Conservation (phyloP, 2,797 vertebrate genomes). For the Serranus cabrilla region DNA sequence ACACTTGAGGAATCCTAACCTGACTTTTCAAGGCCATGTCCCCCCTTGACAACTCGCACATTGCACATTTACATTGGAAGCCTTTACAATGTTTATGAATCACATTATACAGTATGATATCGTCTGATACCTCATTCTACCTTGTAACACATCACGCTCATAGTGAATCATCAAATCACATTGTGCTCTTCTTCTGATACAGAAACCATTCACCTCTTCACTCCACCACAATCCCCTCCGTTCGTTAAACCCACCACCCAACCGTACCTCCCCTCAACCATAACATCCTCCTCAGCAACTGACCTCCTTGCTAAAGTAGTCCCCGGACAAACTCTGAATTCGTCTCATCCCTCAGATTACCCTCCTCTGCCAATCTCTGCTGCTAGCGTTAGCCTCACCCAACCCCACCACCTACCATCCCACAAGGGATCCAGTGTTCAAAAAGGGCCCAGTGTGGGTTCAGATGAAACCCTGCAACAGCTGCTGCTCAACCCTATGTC, state of each 20-base stretch:
- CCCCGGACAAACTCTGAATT: conserved; percentile 19
- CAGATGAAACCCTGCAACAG: conserved; percentile 31
- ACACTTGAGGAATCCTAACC: no score
- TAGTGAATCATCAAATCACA: background rate
- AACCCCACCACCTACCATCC: conserved; percentile 23
- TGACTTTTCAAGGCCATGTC: no score
- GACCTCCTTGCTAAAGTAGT: background rate
- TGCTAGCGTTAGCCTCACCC: conserved; percentile 40
- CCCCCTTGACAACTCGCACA: no score
- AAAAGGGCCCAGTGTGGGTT: conserved; percentile 25
- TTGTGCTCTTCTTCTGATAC: background rate
- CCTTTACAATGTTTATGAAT: no score
- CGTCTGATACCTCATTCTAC: background rate
- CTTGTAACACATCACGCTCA: background rate
- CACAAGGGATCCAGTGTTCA: conserved; percentile 13
- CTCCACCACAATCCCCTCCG: conserved; percentile 8
- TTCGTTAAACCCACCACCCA: conserved; percentile 11
- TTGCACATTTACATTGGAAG: no score
- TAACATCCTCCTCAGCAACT: background rate
- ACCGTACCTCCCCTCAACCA: background rate
- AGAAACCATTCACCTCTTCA: conserved; percentile 6
- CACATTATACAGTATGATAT: no score
- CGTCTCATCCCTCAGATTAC: conserved; percentile 23
- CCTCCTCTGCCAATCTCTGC: conserved; percentile 21
- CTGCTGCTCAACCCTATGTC: conserved; percentile 19